Base-by-base conservation (phyloP, 2,113 vertebrate species). In the Aptenodytes forsteri region DNA sequence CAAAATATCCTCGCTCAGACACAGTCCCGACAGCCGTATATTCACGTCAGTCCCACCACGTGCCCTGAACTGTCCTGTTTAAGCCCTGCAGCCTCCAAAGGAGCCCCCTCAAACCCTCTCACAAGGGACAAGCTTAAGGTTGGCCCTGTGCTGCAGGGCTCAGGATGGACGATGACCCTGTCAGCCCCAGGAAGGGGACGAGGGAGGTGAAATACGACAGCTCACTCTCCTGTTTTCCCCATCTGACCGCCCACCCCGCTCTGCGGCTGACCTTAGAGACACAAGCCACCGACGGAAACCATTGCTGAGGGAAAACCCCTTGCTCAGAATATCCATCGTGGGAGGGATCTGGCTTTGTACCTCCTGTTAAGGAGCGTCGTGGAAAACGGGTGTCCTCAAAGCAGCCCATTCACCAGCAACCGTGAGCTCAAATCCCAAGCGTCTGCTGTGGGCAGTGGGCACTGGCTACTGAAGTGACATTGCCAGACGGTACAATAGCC, bases 211-310 rank as follows among this genome's bases (percentile, higher is more conserved):
- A 75, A 69, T 46, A 30, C 0, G 7, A 58, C 58, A 69, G 15
- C 32, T 77, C 0, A 0, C 44, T 52, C 25, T 69, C 69, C 52
- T 93, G 10, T 65, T 93, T 90, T 84, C 44, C 34, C 40, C 0
- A 4, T 73, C 26, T 88, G 49, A 49, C 46, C 2, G 3, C 38
- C 23, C 75, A 62, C 12, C 7, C 36, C 4, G 1, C 32, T 62
- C 62, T 82, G 56, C 1, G 6, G 36, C 10, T 78, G 83, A 69
- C 69, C 72, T 78, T 27, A 76, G 30, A 82, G 61, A n/a, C 44
- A 52, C 1, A 2, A 90, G 34, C 11, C 5, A 2, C 44, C 7
- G 2, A 36, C 0, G 0, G 66, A 83, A 86, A 54, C 44, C 32
- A 61, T 38, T 80, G 58, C 65, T 0, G 0, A 82, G 30, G 87